These are phyloP conservation scores for Zosterops lateralis DNA, from an alignment of 2,113 vertebrate species.

Conservation along the genomic window DNA sequence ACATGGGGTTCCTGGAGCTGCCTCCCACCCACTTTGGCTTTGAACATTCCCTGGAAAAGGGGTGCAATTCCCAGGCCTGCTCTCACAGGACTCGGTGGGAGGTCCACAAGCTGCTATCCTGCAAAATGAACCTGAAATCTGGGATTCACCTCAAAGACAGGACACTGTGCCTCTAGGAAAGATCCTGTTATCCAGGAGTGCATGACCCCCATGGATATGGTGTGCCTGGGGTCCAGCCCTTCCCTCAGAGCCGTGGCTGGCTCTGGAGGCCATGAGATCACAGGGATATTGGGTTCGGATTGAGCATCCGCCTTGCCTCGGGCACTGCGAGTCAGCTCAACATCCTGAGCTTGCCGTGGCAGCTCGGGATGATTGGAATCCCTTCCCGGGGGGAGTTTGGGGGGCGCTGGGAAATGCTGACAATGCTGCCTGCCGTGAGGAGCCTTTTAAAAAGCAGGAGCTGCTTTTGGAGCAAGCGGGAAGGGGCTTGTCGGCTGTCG, in stretches of 20 bases:
- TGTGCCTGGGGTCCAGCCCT: neutral
- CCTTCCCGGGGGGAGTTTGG: neutral
- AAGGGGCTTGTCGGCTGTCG: neutral
- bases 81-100: accelerated
- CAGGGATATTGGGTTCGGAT: accelerated
- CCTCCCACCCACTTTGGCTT: neutral
- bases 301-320: neutral
- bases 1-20: accelerated
- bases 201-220: accelerated
- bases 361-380: neutral
- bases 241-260: accelerated
- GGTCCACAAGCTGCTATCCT: accelerated
- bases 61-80: too few relatives aligned
- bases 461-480: neutral
- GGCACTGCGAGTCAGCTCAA: neutral
- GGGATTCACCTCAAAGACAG: neutral
- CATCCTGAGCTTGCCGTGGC: neutral
- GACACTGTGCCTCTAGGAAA: neutral
- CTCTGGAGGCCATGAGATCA: neutral
- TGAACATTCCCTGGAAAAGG: neutral
- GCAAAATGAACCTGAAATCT: neutral
- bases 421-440: neutral
- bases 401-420: neutral
- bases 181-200: neutral
- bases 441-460: neutral